Conservation (phyloP, 1,140 invertebrate genomes). For the Macrobrachium rosenbergii region DNA sequence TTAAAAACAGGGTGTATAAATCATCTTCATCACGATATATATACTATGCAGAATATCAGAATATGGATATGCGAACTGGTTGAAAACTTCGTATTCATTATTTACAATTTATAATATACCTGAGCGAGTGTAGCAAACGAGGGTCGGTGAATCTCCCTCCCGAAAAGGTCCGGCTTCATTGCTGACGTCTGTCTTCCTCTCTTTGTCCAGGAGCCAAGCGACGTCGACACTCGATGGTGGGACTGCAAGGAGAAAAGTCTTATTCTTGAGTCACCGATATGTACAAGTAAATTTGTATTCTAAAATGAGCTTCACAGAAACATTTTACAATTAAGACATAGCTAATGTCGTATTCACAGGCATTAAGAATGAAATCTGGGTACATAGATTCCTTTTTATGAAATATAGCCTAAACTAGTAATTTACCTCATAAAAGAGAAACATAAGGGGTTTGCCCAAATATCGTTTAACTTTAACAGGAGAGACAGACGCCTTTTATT, state of each 20-base stretch:
- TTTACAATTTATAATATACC: too few relatives aligned
- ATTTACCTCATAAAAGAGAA: too few relatives aligned
- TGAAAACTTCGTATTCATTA: too few relatives aligned
- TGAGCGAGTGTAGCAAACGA: constrained; percentile 33
- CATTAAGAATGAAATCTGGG: too few relatives aligned
- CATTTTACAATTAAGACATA: background rate
- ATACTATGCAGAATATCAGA: too few relatives aligned
- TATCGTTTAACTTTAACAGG: too few relatives aligned
- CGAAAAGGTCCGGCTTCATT: constrained; percentile 33
- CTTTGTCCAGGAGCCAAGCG: constrained; percentile 36
- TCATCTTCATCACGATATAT: too few relatives aligned
- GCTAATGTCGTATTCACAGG: too few relatives aligned
- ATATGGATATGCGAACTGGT: too few relatives aligned
- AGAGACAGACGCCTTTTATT: too few relatives aligned
- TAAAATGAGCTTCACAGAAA: background rate
- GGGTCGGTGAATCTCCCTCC: constrained; percentile 37
- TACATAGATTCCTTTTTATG: background rate
- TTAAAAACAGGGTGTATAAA: too few relatives aligned
- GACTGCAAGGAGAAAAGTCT: constrained; percentile 2
- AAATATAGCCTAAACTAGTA: background rate
- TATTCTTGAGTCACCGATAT: background rate
- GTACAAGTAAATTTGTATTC: background rate
- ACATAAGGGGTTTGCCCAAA: too few relatives aligned
- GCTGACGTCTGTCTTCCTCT: background rate
- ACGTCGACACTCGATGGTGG: constrained; percentile 23